Conservation (phyloP, 2,113 vertebrate species). For the Ellobius talpinus region DNA sequence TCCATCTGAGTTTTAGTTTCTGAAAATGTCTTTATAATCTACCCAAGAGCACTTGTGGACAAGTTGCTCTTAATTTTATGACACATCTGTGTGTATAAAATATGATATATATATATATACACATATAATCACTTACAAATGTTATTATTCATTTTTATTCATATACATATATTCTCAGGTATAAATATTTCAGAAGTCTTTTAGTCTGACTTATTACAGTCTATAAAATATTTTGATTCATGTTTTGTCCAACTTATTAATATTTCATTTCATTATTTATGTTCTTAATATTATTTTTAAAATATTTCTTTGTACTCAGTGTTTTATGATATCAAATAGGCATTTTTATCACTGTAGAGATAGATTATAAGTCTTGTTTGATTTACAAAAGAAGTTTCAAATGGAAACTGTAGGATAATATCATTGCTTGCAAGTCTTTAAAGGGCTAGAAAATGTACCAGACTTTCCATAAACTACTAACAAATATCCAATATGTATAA, state of each 20-base stretch:
- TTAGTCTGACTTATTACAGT: neutral
- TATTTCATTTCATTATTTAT: conserved; percentile 7
- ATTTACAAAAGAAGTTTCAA: neutral
- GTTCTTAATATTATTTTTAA: neutral
- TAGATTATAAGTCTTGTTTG: neutral
- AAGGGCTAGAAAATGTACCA: neutral
- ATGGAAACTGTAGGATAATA: neutral
- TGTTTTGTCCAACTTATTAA: neutral
- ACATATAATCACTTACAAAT: neutral
- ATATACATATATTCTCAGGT: neutral
- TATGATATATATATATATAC: neutral
- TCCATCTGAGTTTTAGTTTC: neutral
- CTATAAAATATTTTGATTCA: neutral
- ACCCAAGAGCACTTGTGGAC: neutral
- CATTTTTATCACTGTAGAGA: neutral
- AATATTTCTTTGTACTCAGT: neutral
- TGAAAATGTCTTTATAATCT: neutral
- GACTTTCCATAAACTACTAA: neutral
- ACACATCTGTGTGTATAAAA: neutral
- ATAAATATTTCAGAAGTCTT: neutral
- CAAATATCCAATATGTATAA: neutral
- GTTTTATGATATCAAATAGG: neutral
- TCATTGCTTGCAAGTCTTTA: neutral
- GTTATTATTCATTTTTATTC: neutral
- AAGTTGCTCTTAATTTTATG: neutral